Base-by-base conservation (phyloP, 2,888 invertebrate genomes). In the Subacronicta megacephala region DNA sequence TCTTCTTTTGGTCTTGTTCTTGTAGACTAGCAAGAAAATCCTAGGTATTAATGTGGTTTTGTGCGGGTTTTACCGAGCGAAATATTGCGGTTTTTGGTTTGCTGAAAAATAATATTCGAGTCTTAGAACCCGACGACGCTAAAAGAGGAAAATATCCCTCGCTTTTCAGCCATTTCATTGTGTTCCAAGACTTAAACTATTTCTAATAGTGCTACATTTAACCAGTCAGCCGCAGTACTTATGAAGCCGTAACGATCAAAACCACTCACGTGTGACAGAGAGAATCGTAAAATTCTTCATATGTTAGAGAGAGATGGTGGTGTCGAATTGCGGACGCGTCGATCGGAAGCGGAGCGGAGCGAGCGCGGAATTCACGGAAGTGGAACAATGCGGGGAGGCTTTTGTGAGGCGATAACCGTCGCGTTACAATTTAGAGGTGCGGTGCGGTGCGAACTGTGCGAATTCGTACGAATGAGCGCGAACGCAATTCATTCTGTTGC, bases 371-470 rank as follows among this genome's bases (percentile, higher is more conserved):
- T 71, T 59, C 68, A 55, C 69, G 78, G 73, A 79, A 72, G 69
- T 72, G 59, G 67, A 76, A 77, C 78, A 80, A 78, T 76, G 71
- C 53, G 63, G 62, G 56, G 60, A 68, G 68, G 68, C 75, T 73
- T 78, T 79, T 78, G 79, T 78, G 65, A 62, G 62, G 68, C 66
- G 68, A 75, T 70, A 79, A 79, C 78, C 57, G 59, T 65, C 58
- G 62, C 50, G 62, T 59, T 58, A 71, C 68, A 75, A 77, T 77
- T 78, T 69, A 70, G 59, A 53, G 29, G 62, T 43, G 23, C 61
- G 45, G 62, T 56, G 50, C 46, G 52, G 52, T 57, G 45, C 40
- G 51, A n/a, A n/a, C n/a, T n/a, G n/a, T 50, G 35, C 42, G 62
- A 62, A 51, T 35, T 37, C 26, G 35, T 50, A 40, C 44, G 44